phyloP scores from a whole-genome alignment of 2,797 vertebrate species.

The Anableps anableps region DNA sequence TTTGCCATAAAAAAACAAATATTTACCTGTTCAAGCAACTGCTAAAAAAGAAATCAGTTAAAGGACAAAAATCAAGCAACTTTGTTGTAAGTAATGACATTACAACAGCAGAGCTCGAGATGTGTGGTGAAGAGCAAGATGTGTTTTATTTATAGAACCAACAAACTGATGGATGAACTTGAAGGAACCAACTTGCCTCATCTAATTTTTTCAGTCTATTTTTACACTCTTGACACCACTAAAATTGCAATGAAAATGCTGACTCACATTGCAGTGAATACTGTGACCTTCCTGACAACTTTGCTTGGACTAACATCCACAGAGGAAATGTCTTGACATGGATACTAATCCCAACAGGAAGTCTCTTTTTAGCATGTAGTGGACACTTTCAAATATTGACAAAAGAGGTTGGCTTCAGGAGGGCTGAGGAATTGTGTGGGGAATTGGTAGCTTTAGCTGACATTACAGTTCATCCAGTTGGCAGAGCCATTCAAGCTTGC shows the following conservation, averaged over 20 bases:
- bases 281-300: slow-evolving; percentile 22
- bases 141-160: background rate
- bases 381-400: slow-evolving; percentile 82
- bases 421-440: slow-evolving; percentile 38
- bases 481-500: slow-evolving; percentile 59
- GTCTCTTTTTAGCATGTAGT: slow-evolving; percentile 74
- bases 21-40: slow-evolving; percentile 35
- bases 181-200: background rate
- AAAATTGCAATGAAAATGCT: slow-evolving; percentile 2
- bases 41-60: background rate
- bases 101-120: background rate
- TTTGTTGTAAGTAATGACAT: background rate
- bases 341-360: slow-evolving; percentile 45
- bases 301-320: slow-evolving; percentile 30
- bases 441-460: slow-evolving; percentile 78
- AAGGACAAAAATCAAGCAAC: slow-evolving; percentile 8
- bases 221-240: slow-evolving; percentile 4
- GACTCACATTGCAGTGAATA: slow-evolving; percentile 29
- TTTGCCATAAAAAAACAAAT: background rate
- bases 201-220: slow-evolving; percentile 1
- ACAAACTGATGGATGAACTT: slow-evolving; percentile 5
- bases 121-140: background rate
- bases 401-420: slow-evolving; percentile 68
- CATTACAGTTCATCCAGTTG: slow-evolving; percentile 64
- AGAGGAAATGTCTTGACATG: slow-evolving; percentile 10